Evolutionary conservation across 1,140 invertebrate genomes (phyloP).

Genomic region (Platyscapa corneri): DNA sequence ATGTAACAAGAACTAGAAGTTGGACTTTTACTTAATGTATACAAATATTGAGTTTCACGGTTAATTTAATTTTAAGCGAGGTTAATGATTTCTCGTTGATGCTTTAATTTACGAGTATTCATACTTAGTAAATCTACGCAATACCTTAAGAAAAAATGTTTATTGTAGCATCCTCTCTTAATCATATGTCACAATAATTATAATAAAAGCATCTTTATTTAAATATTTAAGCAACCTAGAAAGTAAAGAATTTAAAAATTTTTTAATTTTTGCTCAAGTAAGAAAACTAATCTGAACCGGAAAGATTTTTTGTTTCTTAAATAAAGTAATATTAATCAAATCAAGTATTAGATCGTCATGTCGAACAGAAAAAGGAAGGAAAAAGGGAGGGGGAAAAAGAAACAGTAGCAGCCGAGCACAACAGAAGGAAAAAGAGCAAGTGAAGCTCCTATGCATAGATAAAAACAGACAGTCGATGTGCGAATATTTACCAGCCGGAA

Average conservation of each 20-base stretch:
- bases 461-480: conserved; percentile 33
- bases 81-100: too few relatives aligned
- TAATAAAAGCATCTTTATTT: too few relatives aligned
- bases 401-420: background rate
- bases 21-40: background rate
- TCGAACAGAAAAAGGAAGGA: background rate
- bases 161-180: too few relatives aligned
- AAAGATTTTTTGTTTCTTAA: background rate
- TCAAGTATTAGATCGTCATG: background rate
- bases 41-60: background rate
- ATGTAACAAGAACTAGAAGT: background rate
- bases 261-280: too few relatives aligned
- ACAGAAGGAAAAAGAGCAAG: conserved; percentile 6
- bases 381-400: conserved; percentile 1
- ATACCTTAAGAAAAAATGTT: too few relatives aligned
- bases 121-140: too few relatives aligned
- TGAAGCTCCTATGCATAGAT: background rate
- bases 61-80: background rate
- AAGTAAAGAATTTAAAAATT: too few relatives aligned
- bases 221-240: too few relatives aligned
- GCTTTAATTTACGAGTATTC: too few relatives aligned
- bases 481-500: conserved; percentile 17
- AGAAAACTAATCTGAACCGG: too few relatives aligned
- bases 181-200: too few relatives aligned
- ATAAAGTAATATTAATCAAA: background rate